A percentile compares a stretch with the other conserved stretches of the same genome.
Evolutionary conservation across 2,113 vertebrate genomes (phyloP).

Genomic region (Dermatemys mawii): DNA sequence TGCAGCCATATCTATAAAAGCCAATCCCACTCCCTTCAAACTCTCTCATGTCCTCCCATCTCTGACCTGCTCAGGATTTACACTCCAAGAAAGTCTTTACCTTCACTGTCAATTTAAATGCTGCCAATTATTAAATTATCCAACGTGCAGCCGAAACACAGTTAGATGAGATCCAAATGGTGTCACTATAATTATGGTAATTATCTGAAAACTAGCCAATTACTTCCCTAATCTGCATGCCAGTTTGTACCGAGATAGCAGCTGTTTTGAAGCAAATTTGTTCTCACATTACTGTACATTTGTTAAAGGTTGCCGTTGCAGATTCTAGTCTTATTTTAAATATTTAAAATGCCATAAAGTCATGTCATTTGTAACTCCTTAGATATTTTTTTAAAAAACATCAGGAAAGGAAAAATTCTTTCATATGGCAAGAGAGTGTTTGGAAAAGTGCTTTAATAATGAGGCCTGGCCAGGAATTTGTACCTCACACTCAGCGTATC

Average conservation of each 20-base stretch:
- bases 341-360: slow-evolving; percentile 67
- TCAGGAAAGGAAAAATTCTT: slow-evolving; percentile 60
- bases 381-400: slow-evolving; percentile 42
- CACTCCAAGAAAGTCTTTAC: slow-evolving; percentile 34
- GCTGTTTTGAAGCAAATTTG: slow-evolving; percentile 65
- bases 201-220: slow-evolving; percentile 75
- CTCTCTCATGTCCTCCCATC: neutral
- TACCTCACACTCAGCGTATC: slow-evolving; percentile 50
- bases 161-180: slow-evolving; percentile 69
- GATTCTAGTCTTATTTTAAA: slow-evolving; percentile 66
- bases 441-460: slow-evolving; percentile 59
- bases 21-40: neutral
- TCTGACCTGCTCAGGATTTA: neutral
- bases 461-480: slow-evolving; percentile 47
- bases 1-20: neutral
- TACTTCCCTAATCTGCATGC: slow-evolving; percentile 55
- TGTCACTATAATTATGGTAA: slow-evolving; percentile 73
- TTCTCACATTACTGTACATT: slow-evolving; percentile 55
- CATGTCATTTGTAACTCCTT: slow-evolving; percentile 32
- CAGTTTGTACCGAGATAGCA: slow-evolving; percentile 71
- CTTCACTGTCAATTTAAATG: slow-evolving; percentile 70
- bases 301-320: slow-evolving; percentile 69
- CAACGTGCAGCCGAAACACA: slow-evolving; percentile 57
- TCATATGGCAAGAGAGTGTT: slow-evolving; percentile 38
- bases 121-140: slow-evolving; percentile 68